phyloP scores from a whole-genome alignment of 2,797 vertebrate species.

The Falco naumanni region DNA sequence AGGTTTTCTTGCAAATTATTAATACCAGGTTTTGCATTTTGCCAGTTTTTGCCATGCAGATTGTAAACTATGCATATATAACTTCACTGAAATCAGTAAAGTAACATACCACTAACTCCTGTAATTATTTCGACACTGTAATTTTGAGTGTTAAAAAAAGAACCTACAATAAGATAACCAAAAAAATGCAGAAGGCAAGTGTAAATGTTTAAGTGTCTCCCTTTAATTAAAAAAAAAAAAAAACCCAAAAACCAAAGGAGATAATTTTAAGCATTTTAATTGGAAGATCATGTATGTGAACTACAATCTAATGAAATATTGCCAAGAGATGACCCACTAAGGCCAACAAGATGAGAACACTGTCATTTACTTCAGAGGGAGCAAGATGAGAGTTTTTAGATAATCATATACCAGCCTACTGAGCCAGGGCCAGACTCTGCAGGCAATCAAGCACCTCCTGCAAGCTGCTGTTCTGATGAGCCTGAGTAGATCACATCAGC shows the following conservation, averaged over 20 bases:
- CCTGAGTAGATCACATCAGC: neutral
- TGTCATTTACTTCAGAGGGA: neutral
- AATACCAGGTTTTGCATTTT: neutral
- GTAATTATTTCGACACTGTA: neutral
- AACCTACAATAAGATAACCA: neutral
- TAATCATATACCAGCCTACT: neutral
- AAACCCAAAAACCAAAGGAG: neutral
- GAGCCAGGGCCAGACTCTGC: neutral
- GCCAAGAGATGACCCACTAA: neutral
- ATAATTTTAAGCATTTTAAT: neutral
- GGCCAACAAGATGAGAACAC: neutral
- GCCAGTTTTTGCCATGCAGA: neutral
- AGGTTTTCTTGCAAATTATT: neutral
- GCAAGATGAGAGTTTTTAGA: neutral
- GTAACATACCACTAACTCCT: neutral
- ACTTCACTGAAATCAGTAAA: neutral
- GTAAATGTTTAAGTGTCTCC: neutral
- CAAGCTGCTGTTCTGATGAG: neutral
- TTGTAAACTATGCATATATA: neutral
- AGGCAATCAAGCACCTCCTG: neutral
- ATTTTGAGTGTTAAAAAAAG: neutral
- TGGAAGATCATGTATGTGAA: neutral
- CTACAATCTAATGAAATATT: neutral
- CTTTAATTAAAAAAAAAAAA: neutral
- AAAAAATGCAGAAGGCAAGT: neutral